Conservation (phyloP, 2,113 vertebrate genomes). For the Pelobates fuscus region DNA sequence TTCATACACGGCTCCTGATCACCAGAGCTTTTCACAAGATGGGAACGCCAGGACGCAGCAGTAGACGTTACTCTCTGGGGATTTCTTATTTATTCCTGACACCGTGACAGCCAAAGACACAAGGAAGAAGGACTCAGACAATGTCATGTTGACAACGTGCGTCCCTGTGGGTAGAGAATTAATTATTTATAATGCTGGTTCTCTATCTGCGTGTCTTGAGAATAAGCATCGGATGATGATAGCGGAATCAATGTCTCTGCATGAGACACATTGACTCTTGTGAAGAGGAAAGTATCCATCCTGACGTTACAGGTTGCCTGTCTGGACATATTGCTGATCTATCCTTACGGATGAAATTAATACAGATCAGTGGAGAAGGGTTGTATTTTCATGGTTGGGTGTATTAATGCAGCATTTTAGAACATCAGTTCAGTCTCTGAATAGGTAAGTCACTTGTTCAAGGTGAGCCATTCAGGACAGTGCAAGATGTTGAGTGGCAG, state of each 20-base stretch:
- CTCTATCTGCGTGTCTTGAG: background rate
- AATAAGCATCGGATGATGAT: background rate
- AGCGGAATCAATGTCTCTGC: background rate
- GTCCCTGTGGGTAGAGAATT: background rate
- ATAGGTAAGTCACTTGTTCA: too few species aligned
- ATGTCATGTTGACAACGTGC: slow-evolving; percentile 4
- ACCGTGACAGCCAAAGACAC: slow-evolving; percentile 33
- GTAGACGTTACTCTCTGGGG: slow-evolving; percentile 43
- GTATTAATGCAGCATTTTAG: too few species aligned
- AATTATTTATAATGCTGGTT: slow-evolving; percentile 22
- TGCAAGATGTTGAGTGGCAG: too few species aligned
- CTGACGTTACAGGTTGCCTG: too few species aligned
- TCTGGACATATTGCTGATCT: too few species aligned
- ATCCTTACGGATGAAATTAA: too few species aligned
- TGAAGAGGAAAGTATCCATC: too few species aligned
- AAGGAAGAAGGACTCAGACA: background rate
- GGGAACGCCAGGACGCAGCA: slow-evolving; percentile 43
- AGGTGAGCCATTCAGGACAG: too few species aligned
- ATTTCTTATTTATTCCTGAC: slow-evolving; percentile 54
- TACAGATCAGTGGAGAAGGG: too few species aligned
- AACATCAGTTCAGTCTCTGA: too few species aligned
- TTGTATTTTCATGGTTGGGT: too few species aligned
- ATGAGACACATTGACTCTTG: slow-evolving; percentile 3
- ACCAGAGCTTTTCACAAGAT: slow-evolving; percentile 37
- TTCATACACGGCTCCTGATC: slow-evolving; percentile 87